Percentiles rank a stretch among this genome's conserved stretches.
These are phyloP conservation scores for Rhagophthalmus giganteus DNA, from an alignment of 2,888 invertebrate genomes.

Conservation along the genomic window DNA sequence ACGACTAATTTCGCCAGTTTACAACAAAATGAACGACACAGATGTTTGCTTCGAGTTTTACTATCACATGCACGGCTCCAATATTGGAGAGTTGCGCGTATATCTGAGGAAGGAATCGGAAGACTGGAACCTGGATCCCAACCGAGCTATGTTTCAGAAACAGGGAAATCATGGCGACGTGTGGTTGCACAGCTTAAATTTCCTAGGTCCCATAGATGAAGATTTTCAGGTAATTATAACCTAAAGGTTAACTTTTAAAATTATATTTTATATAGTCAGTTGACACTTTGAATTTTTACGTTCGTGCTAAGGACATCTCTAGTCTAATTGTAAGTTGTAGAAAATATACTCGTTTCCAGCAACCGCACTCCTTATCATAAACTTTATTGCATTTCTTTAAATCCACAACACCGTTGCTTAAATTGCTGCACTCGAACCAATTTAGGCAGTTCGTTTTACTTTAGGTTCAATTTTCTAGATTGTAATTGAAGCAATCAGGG, in stretches of 20 bases:
- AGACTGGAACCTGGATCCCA: constrained; percentile 51
- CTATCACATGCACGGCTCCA: constrained; percentile 79
- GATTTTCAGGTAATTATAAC: constrained; percentile 60
- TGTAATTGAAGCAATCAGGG: constrained; percentile 74
- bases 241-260: constrained; percentile 32
- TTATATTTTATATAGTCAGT: background rate
- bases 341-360: no score
- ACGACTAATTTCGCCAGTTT: constrained; percentile 74
- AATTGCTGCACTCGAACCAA: no score
- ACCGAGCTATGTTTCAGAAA: constrained; percentile 62
- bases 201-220: constrained; percentile 54
- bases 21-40: constrained; percentile 42
- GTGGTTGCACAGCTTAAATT: constrained; percentile 64
- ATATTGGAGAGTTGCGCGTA: constrained; percentile 61
- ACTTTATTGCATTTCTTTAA: background rate
- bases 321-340: no score
- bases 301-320: background rate
- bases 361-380: no score
- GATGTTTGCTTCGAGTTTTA: constrained; percentile 68
- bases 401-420: background rate
- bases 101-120: constrained; percentile 57
- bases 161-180: constrained; percentile 70
- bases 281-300: background rate
- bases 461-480: constrained; percentile 60
- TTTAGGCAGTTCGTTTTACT: background rate